A percentile compares a stretch with the other conserved stretches of the same genome.
Evolutionary conservation across 2,888 invertebrate species (phyloP).

Genomic region (Acholoe squamosa): DNA sequence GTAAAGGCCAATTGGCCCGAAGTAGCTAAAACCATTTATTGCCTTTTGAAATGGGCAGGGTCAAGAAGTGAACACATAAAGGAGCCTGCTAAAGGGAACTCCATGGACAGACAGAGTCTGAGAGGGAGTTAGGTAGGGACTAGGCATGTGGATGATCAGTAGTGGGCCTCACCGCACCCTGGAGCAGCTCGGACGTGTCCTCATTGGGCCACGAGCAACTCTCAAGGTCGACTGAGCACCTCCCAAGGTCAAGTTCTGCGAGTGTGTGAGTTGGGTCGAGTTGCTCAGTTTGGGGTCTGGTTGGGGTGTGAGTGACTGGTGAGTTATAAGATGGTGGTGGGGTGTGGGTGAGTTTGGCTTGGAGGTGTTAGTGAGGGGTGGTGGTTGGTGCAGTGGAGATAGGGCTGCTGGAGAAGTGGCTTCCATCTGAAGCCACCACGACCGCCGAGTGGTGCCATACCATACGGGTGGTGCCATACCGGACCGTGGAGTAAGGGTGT

Average conservation of each 20-base stretch:
- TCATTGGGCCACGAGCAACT: slow-evolving; percentile 21
- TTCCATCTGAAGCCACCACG: too few species aligned
- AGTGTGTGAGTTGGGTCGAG: slow-evolving; percentile 2
- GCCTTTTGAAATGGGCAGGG: background rate
- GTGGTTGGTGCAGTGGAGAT: slow-evolving; percentile 9
- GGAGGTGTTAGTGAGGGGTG: slow-evolving; percentile 2
- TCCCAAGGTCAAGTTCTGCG: slow-evolving; percentile 24
- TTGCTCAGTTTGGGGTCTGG: slow-evolving; percentile 28
- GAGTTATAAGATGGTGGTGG: background rate
- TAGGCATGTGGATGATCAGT: background rate
- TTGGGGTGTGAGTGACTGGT: background rate
- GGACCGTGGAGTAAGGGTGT: background rate
- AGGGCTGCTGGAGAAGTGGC: background rate
- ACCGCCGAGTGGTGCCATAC: slow-evolving; percentile 18
- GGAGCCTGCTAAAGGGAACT: background rate
- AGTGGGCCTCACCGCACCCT: background rate
- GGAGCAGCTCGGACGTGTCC: slow-evolving; percentile 2
- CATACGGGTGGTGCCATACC: slow-evolving; percentile 20
- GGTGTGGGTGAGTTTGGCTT: slow-evolving; percentile 5
- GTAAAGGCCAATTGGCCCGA: too few species aligned
- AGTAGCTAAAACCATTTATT: too few species aligned
- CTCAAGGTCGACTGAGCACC: background rate
- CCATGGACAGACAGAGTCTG: background rate
- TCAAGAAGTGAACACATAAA: slow-evolving; percentile 16
- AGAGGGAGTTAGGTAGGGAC: background rate